A percentile compares a stretch with the other conserved stretches of the same genome.
These are phyloP conservation scores for Drosophila infuscata DNA, from an alignment of 2,888 invertebrate genomes.

Conservation along the genomic window DNA sequence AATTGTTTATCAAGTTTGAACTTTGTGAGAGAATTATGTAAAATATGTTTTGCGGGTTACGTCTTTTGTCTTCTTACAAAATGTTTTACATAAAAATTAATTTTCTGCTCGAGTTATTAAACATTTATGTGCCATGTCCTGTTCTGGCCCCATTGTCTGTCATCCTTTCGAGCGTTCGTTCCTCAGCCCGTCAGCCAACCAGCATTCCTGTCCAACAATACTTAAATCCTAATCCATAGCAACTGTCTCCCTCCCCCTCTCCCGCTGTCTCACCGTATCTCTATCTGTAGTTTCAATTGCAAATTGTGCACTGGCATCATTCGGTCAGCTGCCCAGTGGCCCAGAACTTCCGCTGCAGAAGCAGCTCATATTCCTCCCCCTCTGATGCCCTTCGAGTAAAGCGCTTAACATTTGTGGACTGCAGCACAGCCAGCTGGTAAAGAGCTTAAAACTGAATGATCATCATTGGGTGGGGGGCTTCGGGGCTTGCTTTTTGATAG, in stretches of 20 bases:
- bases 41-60: conserved; percentile 69
- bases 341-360: conserved; percentile 47
- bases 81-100: conserved; percentile 58
- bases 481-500: conserved; percentile 29
- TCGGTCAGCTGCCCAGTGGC: conserved; percentile 41
- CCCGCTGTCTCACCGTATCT: background rate
- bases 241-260: conserved; percentile 30
- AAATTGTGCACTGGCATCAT: conserved; percentile 49
- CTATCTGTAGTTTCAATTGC: conserved; percentile 26
- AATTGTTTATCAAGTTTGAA: conserved; percentile 77
- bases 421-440: conserved; percentile 51
- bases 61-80: conserved; percentile 36
- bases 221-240: conserved; percentile 57
- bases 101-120: conserved; percentile 71
- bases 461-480: conserved; percentile 33
- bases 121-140: conserved; percentile 47
- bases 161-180: conserved; percentile 1
- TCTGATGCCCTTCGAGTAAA: conserved; percentile 10
- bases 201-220: conserved; percentile 13
- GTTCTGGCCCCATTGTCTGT: conserved; percentile 22
- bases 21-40: conserved; percentile 70
- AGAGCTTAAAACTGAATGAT: conserved; percentile 69
- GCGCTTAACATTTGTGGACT: conserved; percentile 55
- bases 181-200: background rate
- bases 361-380: background rate